Evolutionary conservation across 2,888 invertebrate genomes (phyloP).

Genomic region (Andrena minutula): DNA sequence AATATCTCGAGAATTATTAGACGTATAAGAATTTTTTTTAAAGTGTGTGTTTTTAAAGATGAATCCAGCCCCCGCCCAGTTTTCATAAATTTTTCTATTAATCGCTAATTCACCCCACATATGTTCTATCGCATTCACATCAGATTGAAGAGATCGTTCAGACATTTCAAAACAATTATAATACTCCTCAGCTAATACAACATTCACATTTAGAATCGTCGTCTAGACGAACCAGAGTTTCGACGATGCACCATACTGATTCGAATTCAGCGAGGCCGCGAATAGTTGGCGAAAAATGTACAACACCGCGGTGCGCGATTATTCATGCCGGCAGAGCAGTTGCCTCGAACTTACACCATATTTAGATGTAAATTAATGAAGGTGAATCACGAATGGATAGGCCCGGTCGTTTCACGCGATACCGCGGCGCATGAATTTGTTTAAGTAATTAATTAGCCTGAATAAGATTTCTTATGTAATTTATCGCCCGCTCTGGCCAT

Average conservation of each 20-base stretch:
- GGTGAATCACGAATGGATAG: conserved; percentile 52
- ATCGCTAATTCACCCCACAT: too few species aligned
- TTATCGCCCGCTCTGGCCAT: conserved; percentile 44
- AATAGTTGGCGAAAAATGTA: conserved; percentile 15
- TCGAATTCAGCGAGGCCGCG: conserved; percentile 22
- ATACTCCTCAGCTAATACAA: neutral
- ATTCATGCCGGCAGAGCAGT: conserved; percentile 38
- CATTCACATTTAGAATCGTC: neutral
- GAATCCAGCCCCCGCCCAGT: too few species aligned
- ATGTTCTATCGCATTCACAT: too few species aligned
- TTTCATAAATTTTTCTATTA: too few species aligned
- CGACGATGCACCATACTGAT: neutral
- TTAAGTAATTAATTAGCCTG: conserved; percentile 55
- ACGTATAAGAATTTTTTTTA: too few species aligned
- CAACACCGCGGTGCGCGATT: conserved; percentile 33
- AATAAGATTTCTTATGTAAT: conserved; percentile 57
- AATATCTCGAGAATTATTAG: too few species aligned
- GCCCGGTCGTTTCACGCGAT: conserved; percentile 36
- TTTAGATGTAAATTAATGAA: conserved; percentile 63
- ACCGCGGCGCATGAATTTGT: conserved; percentile 51
- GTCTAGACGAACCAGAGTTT: neutral
- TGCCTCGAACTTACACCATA: conserved; percentile 45
- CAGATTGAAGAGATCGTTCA: too few species aligned
- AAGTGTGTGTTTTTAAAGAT: too few species aligned
- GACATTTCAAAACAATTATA: too few species aligned